Evolutionary conservation across 2,888 invertebrate species (phyloP).

Genomic region (Ophonus ardosiacus): DNA sequence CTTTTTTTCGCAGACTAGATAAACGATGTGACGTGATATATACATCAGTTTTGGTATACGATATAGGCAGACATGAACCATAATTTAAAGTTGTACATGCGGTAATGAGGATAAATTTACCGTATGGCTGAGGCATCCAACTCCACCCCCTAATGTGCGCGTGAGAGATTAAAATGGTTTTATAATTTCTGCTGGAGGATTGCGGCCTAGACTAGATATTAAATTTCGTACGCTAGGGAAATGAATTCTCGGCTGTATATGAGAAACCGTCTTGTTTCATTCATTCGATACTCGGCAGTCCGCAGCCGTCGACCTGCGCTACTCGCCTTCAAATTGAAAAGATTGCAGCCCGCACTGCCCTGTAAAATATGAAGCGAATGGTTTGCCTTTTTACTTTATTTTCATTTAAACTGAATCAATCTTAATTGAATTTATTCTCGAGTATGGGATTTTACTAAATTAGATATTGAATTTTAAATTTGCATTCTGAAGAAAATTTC

Average conservation of each 20-base stretch:
- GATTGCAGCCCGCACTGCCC: conserved; percentile 7
- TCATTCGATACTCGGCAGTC: conserved; percentile 32
- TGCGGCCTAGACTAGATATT: conserved; percentile 65
- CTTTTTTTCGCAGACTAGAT: no score
- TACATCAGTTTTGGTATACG: background rate
- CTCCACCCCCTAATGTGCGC: conserved; percentile 65
- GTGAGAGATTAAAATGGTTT: conserved; percentile 69
- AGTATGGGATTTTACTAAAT: background rate
- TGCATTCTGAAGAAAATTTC: background rate
- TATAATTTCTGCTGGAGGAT: conserved; percentile 67
- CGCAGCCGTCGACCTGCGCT: background rate
- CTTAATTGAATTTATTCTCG: conserved; percentile 24
- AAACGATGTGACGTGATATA: no score
- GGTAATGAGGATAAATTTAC: conserved; percentile 24
- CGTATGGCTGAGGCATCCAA: conserved; percentile 8
- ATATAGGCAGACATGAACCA: background rate
- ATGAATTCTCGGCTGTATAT: conserved; percentile 63
- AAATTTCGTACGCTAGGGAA: conserved; percentile 68
- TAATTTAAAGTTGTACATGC: background rate
- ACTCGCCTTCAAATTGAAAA: conserved; percentile 52
- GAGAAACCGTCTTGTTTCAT: conserved; percentile 43
- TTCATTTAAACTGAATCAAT: background rate
- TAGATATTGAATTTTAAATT: background rate
- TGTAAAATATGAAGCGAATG: background rate
- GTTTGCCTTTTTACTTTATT: background rate